phyloP scores from a whole-genome alignment of 2,113 vertebrate species.

The Centrocercus urophasianus region DNA sequence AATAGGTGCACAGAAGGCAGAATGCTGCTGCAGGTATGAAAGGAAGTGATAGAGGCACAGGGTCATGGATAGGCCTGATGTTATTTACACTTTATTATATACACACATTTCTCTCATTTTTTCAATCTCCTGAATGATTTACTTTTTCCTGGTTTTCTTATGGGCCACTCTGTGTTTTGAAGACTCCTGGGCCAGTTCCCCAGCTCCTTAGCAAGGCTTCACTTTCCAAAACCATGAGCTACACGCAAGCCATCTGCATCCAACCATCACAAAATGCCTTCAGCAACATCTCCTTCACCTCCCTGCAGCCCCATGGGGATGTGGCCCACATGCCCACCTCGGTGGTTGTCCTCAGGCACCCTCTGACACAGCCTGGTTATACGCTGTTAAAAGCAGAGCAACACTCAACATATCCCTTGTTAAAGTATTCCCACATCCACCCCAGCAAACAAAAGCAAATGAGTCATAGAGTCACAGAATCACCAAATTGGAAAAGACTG shows the following conservation, averaged over 20 bases:
- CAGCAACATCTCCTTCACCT: fast-evolving
- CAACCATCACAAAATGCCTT: not conserved
- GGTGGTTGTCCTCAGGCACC: not conserved
- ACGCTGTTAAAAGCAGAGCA: not conserved
- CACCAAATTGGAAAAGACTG: no score
- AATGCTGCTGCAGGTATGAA: no score
- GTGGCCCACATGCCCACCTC: not conserved
- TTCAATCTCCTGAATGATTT: not conserved
- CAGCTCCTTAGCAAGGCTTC: not conserved
- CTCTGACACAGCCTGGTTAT: not conserved
- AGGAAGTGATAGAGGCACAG: no score
- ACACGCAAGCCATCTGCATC: not conserved
- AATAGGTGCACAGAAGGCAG: no score
- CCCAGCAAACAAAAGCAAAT: not conserved
- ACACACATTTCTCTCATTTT: fast-evolving
- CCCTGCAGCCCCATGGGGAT: not conserved
- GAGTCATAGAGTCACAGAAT: not conserved
- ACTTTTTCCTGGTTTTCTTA: not conserved
- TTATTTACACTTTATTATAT: no score
- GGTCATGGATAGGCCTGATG: no score
- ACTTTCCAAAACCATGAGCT: not conserved
- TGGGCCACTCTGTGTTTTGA: not conserved
- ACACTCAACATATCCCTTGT: fast-evolving
- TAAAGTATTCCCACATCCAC: not conserved
- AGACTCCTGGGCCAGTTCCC: not conserved